Conservation (phyloP, 2,113 vertebrate genomes). For the Calyptommatus sinebrachiatus region DNA sequence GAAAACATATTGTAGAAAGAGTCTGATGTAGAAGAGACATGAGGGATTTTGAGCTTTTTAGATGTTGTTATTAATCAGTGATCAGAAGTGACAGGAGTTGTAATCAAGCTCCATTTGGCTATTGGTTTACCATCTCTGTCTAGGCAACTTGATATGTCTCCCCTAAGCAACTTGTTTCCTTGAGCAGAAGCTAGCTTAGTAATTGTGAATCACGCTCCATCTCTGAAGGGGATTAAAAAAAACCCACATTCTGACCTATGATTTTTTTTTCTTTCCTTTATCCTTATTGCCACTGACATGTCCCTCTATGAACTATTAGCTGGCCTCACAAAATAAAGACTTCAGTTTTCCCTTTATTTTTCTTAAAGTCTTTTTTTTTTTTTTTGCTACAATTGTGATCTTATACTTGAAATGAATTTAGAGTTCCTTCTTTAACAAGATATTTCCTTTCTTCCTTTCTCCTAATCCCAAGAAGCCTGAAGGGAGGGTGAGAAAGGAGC, state of each 20-base stretch:
- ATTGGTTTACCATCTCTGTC: background rate
- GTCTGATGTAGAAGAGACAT: background rate
- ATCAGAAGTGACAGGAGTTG: background rate
- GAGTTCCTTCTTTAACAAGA: conserved; percentile 54
- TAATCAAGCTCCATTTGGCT: background rate
- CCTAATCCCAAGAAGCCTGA: conserved; percentile 61
- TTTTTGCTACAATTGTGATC: conserved; percentile 46
- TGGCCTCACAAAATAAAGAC: conserved; percentile 32
- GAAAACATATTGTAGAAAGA: background rate
- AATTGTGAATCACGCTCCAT: background rate
- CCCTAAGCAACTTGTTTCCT: background rate
- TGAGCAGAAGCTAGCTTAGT: background rate
- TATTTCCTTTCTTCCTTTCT: conserved; percentile 52
- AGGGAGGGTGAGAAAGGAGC: conserved; percentile 42
- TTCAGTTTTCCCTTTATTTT: conserved; percentile 17
- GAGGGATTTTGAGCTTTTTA: background rate
- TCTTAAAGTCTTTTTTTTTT: conserved; percentile 17
- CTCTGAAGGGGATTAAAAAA: background rate
- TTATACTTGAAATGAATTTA: conserved; percentile 53
- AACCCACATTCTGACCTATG: background rate
- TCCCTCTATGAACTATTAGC: background rate
- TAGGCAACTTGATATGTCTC: background rate
- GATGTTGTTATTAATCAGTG: background rate
- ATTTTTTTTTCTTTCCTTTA: conserved; percentile 34
- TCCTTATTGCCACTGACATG: conserved; percentile 1